Conservation (phyloP, 2,888 invertebrate genomes). For the Aphidius colemani region DNA sequence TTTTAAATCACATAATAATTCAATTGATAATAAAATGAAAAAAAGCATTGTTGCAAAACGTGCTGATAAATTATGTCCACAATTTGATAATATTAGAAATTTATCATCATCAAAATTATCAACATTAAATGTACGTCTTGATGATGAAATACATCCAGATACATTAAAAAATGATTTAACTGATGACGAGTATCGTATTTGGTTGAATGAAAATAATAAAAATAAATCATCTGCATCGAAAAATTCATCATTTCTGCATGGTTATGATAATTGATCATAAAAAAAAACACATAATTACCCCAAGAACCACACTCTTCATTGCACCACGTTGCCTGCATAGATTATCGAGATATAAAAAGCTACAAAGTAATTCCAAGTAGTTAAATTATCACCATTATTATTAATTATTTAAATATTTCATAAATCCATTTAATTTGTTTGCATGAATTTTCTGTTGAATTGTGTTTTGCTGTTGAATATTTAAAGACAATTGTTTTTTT, state of each 20-base stretch:
- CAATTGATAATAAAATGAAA: not conserved
- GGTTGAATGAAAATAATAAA: constrained; percentile 30
- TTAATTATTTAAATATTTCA: no score
- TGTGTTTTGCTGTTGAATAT: no score
- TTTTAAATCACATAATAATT: not conserved
- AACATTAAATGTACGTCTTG: constrained; percentile 31
- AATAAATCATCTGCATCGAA: constrained; percentile 25
- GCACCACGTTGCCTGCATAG: no score
- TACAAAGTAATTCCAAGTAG: no score
- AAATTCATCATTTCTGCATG: constrained; percentile 47
- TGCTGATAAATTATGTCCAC: not conserved
- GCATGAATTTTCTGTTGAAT: no score
- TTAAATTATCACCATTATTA: no score
- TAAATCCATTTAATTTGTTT: no score
- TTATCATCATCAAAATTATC: constrained; percentile 19
- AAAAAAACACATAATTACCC: not conserved
- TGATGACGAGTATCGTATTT: constrained; percentile 34
- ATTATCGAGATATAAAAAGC: no score
- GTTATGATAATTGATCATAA: constrained; percentile 38
- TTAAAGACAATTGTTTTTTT: no score
- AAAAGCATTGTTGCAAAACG: not conserved
- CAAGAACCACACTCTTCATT: no score
- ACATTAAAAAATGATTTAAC: constrained; percentile 33
- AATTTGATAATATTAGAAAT: not conserved
- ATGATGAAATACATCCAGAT: constrained; percentile 30